Evolutionary conservation across 1,140 invertebrate species (phyloP), one percentile per base, ranked within the genome.

Genomic region (Phortica variegata): DNA sequence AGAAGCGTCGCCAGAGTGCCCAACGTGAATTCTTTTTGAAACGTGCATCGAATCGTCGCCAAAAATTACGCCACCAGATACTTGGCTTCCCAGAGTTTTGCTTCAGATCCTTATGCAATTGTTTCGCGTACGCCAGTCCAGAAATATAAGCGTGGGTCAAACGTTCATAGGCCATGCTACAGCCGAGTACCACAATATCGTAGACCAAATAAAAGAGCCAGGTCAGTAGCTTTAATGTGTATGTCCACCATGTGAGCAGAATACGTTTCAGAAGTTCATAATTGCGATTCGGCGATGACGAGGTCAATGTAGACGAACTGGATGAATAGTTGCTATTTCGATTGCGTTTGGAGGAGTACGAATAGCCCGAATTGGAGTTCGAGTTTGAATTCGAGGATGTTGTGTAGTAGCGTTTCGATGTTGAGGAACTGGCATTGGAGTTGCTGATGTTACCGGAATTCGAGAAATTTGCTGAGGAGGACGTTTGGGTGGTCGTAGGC

Each of bases 201-300:
- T 84, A 88, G 6, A 91, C 81, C 42, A 91, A 75, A 77, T 88
- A 84, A 36, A 88, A 76, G 34, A 91, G 81, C 89, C 89, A 91
- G 41, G 84, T 79, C 45, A 88, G 65, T 47, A 87, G 79, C 52
- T 85, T 85, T 44, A 85, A 77, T 17, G 81, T 81, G 15, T 85
- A 81, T 58, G 83, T 84, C 65, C 83, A 84, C 87, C 87, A 89
- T 10, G 65, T 61, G 21, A 59, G 54, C 12, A 71, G 15, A 38
- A 76, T 73, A 3, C 70, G 66, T 40, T 74, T 58, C 7, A 70
- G 57, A 47, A 76, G 41, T 52, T 74, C 71, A 45, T 75, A 73
- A 41, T 74, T 76, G 5, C 57, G 61, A 47, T 65, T 72, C 32
- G 49, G 19, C 26, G 61, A 51, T 38, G 50, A 52, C 20, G 53